A percentile compares a stretch with the other conserved stretches of the same genome.
phyloP scores from a whole-genome alignment of 2,888 invertebrate species.

The Catocala nupta region DNA sequence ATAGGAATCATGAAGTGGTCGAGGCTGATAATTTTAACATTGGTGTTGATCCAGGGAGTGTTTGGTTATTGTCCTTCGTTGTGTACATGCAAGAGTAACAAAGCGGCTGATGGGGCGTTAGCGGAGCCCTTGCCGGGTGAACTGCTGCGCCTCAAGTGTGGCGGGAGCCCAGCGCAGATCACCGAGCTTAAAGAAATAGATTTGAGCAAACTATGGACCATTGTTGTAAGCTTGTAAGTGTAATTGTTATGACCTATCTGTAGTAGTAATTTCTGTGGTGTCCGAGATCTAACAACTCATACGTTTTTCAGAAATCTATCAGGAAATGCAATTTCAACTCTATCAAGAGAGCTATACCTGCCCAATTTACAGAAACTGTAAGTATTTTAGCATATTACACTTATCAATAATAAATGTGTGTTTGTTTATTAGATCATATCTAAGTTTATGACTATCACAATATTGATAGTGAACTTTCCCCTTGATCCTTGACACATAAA shows the following conservation, averaged over 20 bases:
- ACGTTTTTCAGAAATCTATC: constrained; percentile 88
- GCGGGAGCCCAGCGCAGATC: constrained; percentile 87
- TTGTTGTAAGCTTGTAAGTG: constrained; percentile 90
- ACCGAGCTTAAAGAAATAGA: constrained; percentile 89
- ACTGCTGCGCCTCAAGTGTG: constrained; percentile 89
- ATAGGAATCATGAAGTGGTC: constrained; percentile 74
- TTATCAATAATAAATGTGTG: no score
- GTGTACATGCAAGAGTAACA: constrained; percentile 87
- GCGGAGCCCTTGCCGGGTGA: constrained; percentile 86
- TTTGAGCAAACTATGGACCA: constrained; percentile 87
- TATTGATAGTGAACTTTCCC: not conserved
- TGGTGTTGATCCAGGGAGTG: constrained; percentile 62
- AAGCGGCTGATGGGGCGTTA: constrained; percentile 82
- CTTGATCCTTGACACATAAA: not conserved
- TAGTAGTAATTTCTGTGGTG: not conserved
- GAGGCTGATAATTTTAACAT: constrained; percentile 63
- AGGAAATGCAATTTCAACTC: constrained; percentile 88
- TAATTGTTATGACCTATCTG: not conserved
- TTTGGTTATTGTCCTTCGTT: constrained; percentile 78
- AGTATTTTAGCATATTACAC: constrained; percentile 66
- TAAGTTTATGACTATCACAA: not conserved
- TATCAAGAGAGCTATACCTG: constrained; percentile 88
- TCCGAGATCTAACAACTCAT: no score
- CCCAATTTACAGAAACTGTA: constrained; percentile 91
- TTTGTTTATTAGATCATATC: not conserved